These are phyloP conservation scores for Staurois parvus DNA, from an alignment of 2,797 vertebrate genomes.

Conservation along the genomic window DNA sequence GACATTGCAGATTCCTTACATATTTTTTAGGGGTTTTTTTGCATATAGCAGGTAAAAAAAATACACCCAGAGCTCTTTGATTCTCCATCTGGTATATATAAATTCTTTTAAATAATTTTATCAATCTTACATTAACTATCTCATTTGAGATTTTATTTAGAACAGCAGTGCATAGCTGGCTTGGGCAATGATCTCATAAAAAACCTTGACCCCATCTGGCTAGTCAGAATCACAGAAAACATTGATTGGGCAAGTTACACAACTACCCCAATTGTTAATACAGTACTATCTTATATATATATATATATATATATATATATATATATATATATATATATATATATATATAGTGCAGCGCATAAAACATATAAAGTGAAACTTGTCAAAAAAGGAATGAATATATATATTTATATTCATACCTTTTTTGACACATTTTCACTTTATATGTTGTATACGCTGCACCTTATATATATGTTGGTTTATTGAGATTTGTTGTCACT, in stretches of 20 bases:
- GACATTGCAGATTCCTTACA: constrained; percentile 38
- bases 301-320: too few species aligned
- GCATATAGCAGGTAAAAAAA: constrained; percentile 57
- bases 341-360: too few species aligned
- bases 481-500: too few species aligned
- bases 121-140: not conserved
- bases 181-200: not conserved
- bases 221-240: not conserved
- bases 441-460: too few species aligned
- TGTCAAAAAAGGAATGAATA: too few species aligned
- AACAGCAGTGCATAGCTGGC: not conserved
- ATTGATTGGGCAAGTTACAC: not conserved
- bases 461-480: too few species aligned
- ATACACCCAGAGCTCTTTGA: not conserved
- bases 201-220: not conserved
- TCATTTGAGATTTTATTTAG: not conserved
- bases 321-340: too few species aligned
- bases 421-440: too few species aligned
- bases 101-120: not conserved
- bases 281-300: too few species aligned
- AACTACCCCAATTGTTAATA: too few species aligned
- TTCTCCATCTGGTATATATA: constrained; percentile 57
- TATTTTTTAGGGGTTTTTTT: constrained; percentile 47
- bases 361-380: too few species aligned
- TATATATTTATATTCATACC: too few species aligned